phyloP scores from a whole-genome alignment of 2,797 vertebrate genomes.

The Ptychadena robeensis region DNA sequence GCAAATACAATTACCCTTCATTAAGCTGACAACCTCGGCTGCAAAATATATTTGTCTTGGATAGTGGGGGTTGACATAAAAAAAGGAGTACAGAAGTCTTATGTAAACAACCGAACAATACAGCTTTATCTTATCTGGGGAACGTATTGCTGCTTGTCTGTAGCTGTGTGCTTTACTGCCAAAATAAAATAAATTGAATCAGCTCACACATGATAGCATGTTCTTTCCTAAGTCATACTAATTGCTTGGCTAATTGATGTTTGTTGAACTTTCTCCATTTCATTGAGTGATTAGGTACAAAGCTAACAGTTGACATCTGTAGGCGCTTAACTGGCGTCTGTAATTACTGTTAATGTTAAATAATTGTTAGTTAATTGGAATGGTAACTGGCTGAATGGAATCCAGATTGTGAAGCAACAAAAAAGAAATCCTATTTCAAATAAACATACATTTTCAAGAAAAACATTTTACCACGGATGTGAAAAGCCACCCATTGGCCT shows the following conservation, averaged over 20 bases:
- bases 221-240: conserved; percentile 85
- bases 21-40: conserved; percentile 72
- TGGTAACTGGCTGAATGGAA: conserved; percentile 85
- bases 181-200: conserved; percentile 86
- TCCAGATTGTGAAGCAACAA: conserved; percentile 78
- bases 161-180: conserved; percentile 77
- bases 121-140: conserved; percentile 77
- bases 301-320: conserved; percentile 90
- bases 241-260: conserved; percentile 87
- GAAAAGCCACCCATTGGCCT: conserved; percentile 65
- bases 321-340: conserved; percentile 85
- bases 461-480: conserved; percentile 73
- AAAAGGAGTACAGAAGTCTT: conserved; percentile 64
- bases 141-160: conserved; percentile 73
- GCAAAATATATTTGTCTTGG: conserved; percentile 66
- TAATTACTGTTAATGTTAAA: conserved; percentile 97
- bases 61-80: conserved; percentile 33
- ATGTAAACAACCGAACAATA: conserved; percentile 73
- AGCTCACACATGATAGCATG: conserved; percentile 81
- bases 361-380: conserved; percentile 96
- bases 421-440: conserved; percentile 78
- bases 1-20: conserved; percentile 66
- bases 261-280: conserved; percentile 89
- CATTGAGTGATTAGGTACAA: conserved; percentile 88
- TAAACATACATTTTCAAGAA: conserved; percentile 77